A percentile compares a stretch with the other conserved stretches of the same genome.
These are phyloP conservation scores for Capricornis sumatraensis DNA, from an alignment of 2,113 vertebrate genomes.

Conservation along the genomic window DNA sequence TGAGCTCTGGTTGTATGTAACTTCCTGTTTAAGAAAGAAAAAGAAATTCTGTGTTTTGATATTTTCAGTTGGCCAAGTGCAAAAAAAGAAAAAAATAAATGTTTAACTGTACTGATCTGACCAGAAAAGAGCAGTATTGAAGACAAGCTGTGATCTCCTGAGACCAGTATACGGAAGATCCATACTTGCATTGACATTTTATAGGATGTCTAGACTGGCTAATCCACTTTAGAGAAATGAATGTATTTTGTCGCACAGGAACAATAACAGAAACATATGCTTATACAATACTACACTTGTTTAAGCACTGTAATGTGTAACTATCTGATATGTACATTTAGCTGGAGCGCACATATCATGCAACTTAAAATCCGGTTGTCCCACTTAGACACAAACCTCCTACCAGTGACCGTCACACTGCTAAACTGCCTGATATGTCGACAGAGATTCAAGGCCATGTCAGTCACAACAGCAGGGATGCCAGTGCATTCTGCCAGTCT, in stretches of 20 bases:
- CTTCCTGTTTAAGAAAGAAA: constrained; percentile 55
- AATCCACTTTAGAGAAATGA: constrained; percentile 78
- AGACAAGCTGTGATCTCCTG: constrained; percentile 74
- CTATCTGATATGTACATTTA: background rate
- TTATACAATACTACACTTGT: background rate
- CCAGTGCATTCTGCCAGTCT: background rate
- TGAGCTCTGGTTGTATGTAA: constrained; percentile 57
- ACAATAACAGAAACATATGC: background rate
- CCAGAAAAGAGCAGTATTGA: constrained; percentile 36
- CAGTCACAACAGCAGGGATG: constrained; percentile 7
- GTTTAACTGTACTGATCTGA: constrained; percentile 77
- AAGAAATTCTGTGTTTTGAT: background rate
- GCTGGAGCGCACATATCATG: background rate
- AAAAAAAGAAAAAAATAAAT: constrained; percentile 19
- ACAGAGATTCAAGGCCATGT: constrained; percentile 17
- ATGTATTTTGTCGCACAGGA: constrained; percentile 68
- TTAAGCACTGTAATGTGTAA: background rate
- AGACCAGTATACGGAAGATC: constrained; percentile 70
- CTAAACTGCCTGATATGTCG: background rate
- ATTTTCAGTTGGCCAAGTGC: constrained; percentile 68
- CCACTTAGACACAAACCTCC: background rate
- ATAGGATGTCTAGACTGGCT: constrained; percentile 77
- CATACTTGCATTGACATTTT: constrained; percentile 79
- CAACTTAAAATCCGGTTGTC: background rate
- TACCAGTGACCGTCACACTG: background rate